These are phyloP conservation scores for Urocyon cinereoargenteus DNA, from an alignment of 2,797 vertebrate genomes.

Conservation along the genomic window DNA sequence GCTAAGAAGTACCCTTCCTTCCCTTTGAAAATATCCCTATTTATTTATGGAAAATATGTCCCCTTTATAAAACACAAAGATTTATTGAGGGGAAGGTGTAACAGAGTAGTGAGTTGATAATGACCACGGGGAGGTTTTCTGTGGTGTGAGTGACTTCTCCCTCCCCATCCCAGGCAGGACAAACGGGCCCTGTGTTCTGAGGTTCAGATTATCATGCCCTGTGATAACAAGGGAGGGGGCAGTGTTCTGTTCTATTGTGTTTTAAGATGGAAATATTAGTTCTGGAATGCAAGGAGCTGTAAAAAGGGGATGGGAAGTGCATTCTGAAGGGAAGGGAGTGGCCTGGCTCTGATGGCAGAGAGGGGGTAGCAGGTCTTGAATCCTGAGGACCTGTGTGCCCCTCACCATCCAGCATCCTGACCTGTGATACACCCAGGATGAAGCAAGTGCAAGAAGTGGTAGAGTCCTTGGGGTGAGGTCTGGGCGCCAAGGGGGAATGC, in stretches of 20 bases:
- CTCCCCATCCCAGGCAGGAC: too few relatives aligned
- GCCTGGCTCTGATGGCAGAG: neutral
- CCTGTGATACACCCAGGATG: neutral
- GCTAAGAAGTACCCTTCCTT: neutral
- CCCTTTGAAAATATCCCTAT: neutral
- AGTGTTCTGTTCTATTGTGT: neutral
- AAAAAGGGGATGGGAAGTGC: neutral
- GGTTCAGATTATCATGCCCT: neutral
- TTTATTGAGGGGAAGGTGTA: neutral
- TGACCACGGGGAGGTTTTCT: neutral
- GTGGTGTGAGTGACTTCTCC: neutral
- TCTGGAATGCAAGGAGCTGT: neutral
- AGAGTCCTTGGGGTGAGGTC: neutral
- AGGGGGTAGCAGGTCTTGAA: neutral
- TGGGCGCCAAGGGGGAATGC: neutral
- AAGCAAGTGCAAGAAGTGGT: neutral
- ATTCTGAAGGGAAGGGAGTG: neutral
- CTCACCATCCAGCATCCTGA: neutral
- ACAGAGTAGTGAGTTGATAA: neutral
- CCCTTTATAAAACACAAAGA: neutral
- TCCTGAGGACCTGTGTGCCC: fast-evolving
- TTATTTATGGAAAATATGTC: neutral
- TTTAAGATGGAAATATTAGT: neutral
- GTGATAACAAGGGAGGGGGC: neutral
- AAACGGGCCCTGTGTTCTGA: neutral